Base-by-base conservation (phyloP, 2,797 vertebrate genomes). In the Malacoraja senta region DNA sequence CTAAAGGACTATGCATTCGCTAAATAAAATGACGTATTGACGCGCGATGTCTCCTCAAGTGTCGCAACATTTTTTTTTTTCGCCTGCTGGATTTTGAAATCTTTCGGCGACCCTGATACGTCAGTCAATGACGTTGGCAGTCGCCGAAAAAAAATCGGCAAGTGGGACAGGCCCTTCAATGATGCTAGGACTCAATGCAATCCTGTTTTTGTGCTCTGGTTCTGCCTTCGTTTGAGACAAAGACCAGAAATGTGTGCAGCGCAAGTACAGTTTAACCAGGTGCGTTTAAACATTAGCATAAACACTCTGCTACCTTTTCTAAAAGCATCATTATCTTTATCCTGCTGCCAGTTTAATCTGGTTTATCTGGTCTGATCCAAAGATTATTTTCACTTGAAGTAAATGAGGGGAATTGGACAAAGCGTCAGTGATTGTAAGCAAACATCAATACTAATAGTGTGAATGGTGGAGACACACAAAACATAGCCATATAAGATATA, bases 401-500 rank as follows among this genome's bases (percentile, higher is more conserved):
- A 88, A 88, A 88, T 88, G 63, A 88, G n/a, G 15, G 63, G 35
- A 88, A 68, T 88, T 68, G 84, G 61, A 88, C 83, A 86, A 86
- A 86, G 29, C 29, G 24, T 83, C 44, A 83, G 44, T 32, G 29
- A 86, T 86, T 86, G 61, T 88, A 88, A 88, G 84, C 84, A 88
- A 63, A 32, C 84, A 88, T 88, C 84, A 17, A n/a, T n/a, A 88
- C 84, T 88, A 35, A 68, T 63, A 10, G 84, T 88, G 84, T 88
- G 84, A 88, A 88, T 63, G 35, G 84, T 21, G 63, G 63, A 88
- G 63, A 68, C 35, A 17, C 61, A 68, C 84, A 88, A 88, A 88
- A 88, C 84, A 88, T 88, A 68, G n/a, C 63, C 61, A 35, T 35
- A 88, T 88, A 88, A 68, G 84, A 88, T n/a, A 88, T 88, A 88